Evolutionary conservation across 2,888 invertebrate species (phyloP).

Genomic region (Rambutsinella grinnellia): DNA sequence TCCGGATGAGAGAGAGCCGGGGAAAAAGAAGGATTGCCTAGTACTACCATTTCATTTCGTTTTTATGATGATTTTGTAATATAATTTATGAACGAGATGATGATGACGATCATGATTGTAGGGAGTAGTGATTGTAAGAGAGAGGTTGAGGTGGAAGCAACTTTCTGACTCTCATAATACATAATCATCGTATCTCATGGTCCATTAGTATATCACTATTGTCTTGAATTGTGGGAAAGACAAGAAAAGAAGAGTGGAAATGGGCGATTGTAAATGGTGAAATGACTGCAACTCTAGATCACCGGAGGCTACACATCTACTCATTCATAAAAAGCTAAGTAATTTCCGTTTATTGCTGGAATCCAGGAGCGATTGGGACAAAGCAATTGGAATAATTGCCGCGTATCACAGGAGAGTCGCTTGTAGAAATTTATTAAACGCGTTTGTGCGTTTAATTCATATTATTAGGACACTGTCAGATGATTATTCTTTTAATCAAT

Average conservation of each 20-base stretch:
- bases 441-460: too few species aligned
- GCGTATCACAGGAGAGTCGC: too few species aligned
- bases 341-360: too few species aligned
- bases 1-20: not conserved
- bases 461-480: too few species aligned
- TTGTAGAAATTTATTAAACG: too few species aligned
- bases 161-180: not conserved
- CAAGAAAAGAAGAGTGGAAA: not conserved
- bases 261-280: not conserved
- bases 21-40: not conserved
- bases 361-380: too few species aligned
- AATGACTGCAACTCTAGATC: not conserved
- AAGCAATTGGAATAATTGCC: too few species aligned
- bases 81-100: not conserved
- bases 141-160: not conserved
- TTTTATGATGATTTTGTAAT: not conserved
- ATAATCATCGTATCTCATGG: not conserved
- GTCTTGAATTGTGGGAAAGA: not conserved
- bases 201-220: not conserved
- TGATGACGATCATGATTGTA: not conserved
- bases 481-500: too few species aligned
- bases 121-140: not conserved
- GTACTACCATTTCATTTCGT: not conserved
- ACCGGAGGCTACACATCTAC: not conserved
- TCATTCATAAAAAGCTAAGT: not conserved